Conservation (phyloP, 2,888 invertebrate genomes). For the Pyralis farinalis region DNA sequence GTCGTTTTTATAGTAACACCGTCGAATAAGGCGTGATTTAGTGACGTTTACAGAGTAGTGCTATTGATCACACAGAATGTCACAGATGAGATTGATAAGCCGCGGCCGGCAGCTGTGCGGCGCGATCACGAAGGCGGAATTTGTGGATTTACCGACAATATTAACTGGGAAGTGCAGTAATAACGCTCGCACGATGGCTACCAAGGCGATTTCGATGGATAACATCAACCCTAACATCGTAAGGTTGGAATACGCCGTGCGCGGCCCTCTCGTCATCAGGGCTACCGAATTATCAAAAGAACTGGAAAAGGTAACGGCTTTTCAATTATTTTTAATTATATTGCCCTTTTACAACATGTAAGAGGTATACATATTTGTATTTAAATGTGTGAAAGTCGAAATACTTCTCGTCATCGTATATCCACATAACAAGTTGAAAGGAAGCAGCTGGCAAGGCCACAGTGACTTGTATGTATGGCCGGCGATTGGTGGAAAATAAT, state of each 20-base stretch:
- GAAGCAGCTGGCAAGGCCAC: no score
- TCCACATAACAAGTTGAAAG: no score
- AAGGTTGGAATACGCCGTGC: slow-evolving; percentile 95
- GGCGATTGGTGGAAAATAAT: no score
- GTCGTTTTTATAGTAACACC: not conserved
- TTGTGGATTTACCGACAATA: not conserved
- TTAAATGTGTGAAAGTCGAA: no score
- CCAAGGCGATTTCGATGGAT: slow-evolving; percentile 60
- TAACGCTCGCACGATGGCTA: slow-evolving; percentile 4
- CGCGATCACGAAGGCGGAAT: slow-evolving; percentile 16
- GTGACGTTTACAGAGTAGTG: slow-evolving; percentile 39
- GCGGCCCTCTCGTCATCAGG: slow-evolving; percentile 93
- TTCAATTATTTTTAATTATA: no score
- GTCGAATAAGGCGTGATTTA: not conserved
- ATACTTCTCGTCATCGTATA: no score
- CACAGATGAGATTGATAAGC: slow-evolving; percentile 56
- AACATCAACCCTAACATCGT: slow-evolving; percentile 92
- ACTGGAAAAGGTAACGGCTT: slow-evolving; percentile 83
- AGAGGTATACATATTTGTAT: no score
- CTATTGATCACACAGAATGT: slow-evolving; percentile 57
- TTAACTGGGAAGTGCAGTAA: slow-evolving; percentile 56
- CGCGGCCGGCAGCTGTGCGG: slow-evolving; percentile 46
- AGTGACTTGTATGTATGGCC: no score
- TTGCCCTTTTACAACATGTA: no score
- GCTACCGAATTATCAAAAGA: slow-evolving; percentile 95